These are phyloP conservation scores for Plusia festucae DNA, from an alignment of 2,888 invertebrate genomes.

Conservation along the genomic window DNA sequence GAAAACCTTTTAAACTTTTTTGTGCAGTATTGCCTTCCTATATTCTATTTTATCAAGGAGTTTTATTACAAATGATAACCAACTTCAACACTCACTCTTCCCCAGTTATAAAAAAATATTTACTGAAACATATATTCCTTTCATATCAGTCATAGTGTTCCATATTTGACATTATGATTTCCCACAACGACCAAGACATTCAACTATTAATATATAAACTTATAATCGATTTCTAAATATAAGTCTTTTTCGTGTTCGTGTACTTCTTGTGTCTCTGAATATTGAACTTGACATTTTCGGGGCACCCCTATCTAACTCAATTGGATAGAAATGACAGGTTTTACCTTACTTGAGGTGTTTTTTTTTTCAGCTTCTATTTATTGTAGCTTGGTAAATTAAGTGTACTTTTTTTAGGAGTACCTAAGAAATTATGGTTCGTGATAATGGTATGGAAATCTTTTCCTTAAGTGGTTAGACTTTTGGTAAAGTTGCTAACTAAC, in stretches of 20 bases:
- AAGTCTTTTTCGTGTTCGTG: not conserved
- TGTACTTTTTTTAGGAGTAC: not conserved
- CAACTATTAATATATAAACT: conserved; percentile 23
- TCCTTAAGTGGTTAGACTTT: not conserved
- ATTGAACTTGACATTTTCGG: conserved; percentile 64
- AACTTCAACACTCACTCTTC: not conserved
- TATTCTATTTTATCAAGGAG: too few species aligned
- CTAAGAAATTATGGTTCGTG: not conserved
- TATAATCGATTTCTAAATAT: conserved; percentile 34
- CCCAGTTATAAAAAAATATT: conserved; percentile 14
- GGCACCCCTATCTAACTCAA: conserved; percentile 65
- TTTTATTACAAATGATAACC: not conserved
- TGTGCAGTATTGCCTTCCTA: too few species aligned
- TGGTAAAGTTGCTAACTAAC: too few species aligned
- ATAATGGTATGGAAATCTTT: not conserved
- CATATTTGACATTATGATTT: conserved; percentile 24
- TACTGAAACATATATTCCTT: conserved; percentile 15
- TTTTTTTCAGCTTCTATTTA: conserved; percentile 41
- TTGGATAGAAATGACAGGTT: conserved; percentile 70
- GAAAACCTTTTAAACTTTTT: too few species aligned
- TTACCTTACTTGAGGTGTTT: conserved; percentile 45
- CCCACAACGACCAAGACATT: conserved; percentile 24
- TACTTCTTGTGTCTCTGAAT: conserved; percentile 27
- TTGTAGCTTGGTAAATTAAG: conserved; percentile 13
- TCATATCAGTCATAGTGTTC: conserved; percentile 18